Conservation (phyloP, 2,888 invertebrate genomes). For the Sphaeridia pumilis region DNA sequence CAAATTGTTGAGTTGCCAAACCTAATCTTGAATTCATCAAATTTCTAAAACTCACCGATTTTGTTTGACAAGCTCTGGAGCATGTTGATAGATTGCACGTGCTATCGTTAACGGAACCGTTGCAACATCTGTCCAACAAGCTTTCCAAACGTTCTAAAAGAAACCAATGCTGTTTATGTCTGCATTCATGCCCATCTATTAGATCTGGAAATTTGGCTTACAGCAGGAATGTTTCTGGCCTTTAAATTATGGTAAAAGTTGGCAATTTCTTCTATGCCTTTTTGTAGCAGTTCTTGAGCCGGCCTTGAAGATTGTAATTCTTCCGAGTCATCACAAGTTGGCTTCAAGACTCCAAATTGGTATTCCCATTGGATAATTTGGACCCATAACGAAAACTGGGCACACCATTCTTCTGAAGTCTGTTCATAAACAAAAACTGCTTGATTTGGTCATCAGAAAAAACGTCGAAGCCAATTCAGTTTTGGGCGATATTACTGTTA, state of each 20-base stretch:
- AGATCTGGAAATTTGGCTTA: not conserved
- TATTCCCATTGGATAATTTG: constrained; percentile 15
- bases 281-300: constrained; percentile 7
- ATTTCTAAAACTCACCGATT: constrained; percentile 8
- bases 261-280: constrained; percentile 6
- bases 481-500: too few relatives aligned
- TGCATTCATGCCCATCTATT: not conserved
- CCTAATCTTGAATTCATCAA: not conserved
- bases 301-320: not conserved
- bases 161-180: not conserved
- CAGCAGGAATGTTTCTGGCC: not conserved
- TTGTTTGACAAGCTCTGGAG: constrained; percentile 1
- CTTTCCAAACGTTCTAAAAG: constrained; percentile 9
- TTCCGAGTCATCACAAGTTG: not conserved
- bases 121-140: constrained; percentile 14
- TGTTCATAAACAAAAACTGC: not conserved
- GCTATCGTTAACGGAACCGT: constrained; percentile 18
- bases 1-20: not conserved
- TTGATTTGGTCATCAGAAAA: not conserved
- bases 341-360: constrained; percentile 14
- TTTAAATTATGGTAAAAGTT: not conserved
- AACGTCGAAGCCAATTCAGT: not conserved
- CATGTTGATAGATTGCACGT: constrained; percentile 11
- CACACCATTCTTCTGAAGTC: constrained; percentile 13
- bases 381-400: constrained; percentile 15